Percentiles rank a stretch among this genome's conserved stretches.
These are phyloP conservation scores for Cantharis nigra DNA, from an alignment of 2,888 invertebrate genomes.

Conservation along the genomic window DNA sequence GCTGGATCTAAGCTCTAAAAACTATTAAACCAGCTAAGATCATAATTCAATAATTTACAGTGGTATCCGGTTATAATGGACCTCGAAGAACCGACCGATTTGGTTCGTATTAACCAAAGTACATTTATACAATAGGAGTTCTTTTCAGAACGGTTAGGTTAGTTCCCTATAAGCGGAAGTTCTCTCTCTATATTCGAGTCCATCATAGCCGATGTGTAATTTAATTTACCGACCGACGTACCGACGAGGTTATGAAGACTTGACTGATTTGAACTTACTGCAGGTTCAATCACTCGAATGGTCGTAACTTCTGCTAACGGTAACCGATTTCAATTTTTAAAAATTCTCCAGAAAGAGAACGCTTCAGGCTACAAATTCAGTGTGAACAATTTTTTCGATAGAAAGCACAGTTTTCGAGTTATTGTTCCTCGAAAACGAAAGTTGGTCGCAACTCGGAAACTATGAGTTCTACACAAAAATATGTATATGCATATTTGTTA, in stretches of 20 bases:
- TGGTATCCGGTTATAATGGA: too few species aligned
- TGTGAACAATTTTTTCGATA: background rate
- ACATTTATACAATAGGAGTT: too few species aligned
- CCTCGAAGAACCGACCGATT: too few species aligned
- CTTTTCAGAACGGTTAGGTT: too few species aligned
- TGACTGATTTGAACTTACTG: background rate
- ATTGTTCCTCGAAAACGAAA: background rate
- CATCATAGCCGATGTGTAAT: too few species aligned
- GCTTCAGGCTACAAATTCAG: background rate
- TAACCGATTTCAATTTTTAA: background rate
- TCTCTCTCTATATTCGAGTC: too few species aligned
- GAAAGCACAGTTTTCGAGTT: background rate
- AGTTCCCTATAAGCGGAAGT: too few species aligned
- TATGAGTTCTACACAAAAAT: background rate
- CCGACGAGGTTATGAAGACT: background rate
- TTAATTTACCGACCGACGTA: too few species aligned
- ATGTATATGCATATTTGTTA: background rate
- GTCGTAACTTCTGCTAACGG: background rate
- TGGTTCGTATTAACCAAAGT: too few species aligned
- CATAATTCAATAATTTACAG: too few species aligned
- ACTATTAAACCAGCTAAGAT: too few species aligned
- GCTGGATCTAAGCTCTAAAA: too few species aligned
- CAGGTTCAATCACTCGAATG: background rate
- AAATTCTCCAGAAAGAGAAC: background rate
- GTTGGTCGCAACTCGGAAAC: background rate